Evolutionary conservation across 1,140 invertebrate species (phyloP), one percentile per base, ranked within the genome.

Genomic region (Pararge aegeria): DNA sequence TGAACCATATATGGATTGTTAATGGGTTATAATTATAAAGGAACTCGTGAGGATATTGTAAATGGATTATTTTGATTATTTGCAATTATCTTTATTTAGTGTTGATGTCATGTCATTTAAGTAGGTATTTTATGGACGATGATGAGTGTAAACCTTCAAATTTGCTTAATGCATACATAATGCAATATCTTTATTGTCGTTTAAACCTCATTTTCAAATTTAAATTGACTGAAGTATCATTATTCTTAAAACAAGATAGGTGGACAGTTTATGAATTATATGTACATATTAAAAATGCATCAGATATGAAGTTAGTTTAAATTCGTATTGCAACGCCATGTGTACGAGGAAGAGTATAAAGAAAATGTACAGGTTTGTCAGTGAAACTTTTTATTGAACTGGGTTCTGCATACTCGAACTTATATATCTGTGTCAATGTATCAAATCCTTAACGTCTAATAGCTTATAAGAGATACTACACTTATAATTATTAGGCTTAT

Each of bases 1-100:
- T 66, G 62, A 49, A 29, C 66, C 63, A 27, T 74, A 65, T 61
- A 69, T 52, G 69, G 69, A 0, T n/a, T 16, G 51, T 20, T 69
- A 74, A 76, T 76, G 62, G 50, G 34, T 64, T 56, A 57, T 34
- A 16, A 24, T 2, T 38, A n/a, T 16, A 52, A 42, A 42, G 38
- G 37, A 12, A 15, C 7, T 29, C 10, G 19, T 15, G 20, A 54
- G 16, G 34, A 50, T 50, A 16, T 15, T 50, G 20, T 55, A 24
- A 48, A 42, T 55, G 21, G 27, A 29, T 30, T 55, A 55, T 46
- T 55, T 44, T 7, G 1, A 55, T 55, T 55, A 55, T 55, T 46
- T 20, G 40, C 21, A 42, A 12, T 15, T 5, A 18, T 20, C 15
- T 42, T 42, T 19, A 10, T 34, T 34, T 34, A 34, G 30, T 34